These are phyloP conservation scores for Chaetops frenatus DNA, from an alignment of 2,113 vertebrate genomes.

Conservation along the genomic window DNA sequence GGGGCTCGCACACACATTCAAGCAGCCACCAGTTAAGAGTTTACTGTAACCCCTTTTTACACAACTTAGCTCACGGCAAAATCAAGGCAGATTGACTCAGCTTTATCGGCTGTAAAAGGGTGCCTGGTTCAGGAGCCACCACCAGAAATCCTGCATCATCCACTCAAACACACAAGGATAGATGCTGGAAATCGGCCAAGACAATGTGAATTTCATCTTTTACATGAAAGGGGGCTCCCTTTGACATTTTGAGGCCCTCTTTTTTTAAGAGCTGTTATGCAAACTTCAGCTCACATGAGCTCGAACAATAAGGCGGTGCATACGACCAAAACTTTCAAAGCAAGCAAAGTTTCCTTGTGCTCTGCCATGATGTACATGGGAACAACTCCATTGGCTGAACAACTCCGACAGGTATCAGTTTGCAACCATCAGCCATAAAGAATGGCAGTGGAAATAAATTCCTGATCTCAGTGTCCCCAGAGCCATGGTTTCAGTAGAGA, in stretches of 20 bases:
- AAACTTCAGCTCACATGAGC: background rate
- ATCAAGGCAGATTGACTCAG: background rate
- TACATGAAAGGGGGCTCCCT: slow-evolving; percentile 42
- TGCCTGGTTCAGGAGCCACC: background rate
- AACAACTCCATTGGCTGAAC: background rate
- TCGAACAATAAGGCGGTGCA: accelerated
- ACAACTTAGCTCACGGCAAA: background rate
- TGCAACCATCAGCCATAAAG: background rate
- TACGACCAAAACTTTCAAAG: background rate
- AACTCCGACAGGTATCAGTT: background rate
- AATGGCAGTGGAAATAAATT: background rate
- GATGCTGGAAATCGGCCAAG: slow-evolving; percentile 20
- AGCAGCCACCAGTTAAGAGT: background rate
- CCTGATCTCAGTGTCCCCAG: background rate
- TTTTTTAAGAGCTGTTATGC: background rate
- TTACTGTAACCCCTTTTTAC: slow-evolving; percentile 8
- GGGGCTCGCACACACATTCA: background rate
- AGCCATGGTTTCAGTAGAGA: background rate
- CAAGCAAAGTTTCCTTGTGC: accelerated
- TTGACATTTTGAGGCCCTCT: slow-evolving; percentile 12
- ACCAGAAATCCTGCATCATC: slow-evolving; percentile 26
- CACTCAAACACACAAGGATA: background rate
- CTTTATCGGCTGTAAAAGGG: slow-evolving; percentile 19
- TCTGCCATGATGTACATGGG: accelerated
- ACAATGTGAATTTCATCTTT: slow-evolving; percentile 15